Percentiles rank a stretch among this genome's conserved stretches.
These are phyloP conservation scores for Anoplius nigerrimus DNA, from an alignment of 2,888 invertebrate genomes.

Conservation along the genomic window DNA sequence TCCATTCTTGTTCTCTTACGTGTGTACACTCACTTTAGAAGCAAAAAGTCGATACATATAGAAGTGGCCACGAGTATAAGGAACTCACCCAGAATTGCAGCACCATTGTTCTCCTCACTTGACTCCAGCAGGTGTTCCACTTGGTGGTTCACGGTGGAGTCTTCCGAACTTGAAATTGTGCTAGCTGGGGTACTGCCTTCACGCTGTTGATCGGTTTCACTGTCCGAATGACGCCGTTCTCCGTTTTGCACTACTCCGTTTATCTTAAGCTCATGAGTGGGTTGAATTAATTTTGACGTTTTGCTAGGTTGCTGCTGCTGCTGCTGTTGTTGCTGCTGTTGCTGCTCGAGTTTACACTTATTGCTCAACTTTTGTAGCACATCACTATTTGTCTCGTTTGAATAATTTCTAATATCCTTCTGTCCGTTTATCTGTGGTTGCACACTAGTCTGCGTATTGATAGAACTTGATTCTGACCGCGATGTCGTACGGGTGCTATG, in stretches of 20 bases:
- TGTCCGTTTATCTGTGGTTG: conserved; percentile 63
- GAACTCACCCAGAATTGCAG: conserved; percentile 69
- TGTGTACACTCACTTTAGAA: conserved; percentile 28
- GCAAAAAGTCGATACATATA: conserved; percentile 49
- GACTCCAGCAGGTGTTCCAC: conserved; percentile 62
- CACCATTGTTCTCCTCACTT: conserved; percentile 63
- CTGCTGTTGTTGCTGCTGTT: conserved; percentile 28
- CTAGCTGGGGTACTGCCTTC: conserved; percentile 72
- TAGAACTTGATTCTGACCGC: conserved; percentile 73
- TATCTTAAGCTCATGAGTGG: conserved; percentile 61
- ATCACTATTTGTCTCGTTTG: conserved; percentile 57
- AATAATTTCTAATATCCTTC: conserved; percentile 64
- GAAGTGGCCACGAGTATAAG: conserved; percentile 56
- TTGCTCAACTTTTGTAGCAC: conserved; percentile 61
- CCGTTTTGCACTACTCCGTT: conserved; percentile 64
- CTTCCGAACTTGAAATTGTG: conserved; percentile 70
- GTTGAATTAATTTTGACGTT: conserved; percentile 57
- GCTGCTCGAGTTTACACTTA: conserved; percentile 57
- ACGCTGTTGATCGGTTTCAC: conserved; percentile 67
- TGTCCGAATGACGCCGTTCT: conserved; percentile 67
- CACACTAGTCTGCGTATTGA: conserved; percentile 52
- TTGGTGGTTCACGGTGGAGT: conserved; percentile 65
- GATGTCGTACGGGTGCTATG: conserved; percentile 69
- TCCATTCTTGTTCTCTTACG: conserved; percentile 5
- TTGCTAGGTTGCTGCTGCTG: conserved; percentile 47